phyloP scores from a whole-genome alignment of 2,797 vertebrate genomes.

The Chanos chanos region DNA sequence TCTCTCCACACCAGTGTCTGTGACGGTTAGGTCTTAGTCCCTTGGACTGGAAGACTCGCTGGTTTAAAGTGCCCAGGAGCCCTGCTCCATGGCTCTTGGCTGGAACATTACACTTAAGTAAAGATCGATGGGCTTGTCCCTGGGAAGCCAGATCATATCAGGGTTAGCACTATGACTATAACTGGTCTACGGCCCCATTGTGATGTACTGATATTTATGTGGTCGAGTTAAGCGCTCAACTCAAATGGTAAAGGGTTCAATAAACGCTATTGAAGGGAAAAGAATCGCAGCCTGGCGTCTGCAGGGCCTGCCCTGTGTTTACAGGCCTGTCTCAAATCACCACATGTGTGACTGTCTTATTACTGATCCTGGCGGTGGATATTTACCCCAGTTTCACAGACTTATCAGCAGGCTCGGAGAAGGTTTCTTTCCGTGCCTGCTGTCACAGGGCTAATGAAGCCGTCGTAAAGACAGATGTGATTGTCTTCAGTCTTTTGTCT shows the following conservation, averaged over 20 bases:
- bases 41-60: neutral
- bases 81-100: constrained; percentile 44
- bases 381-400: no score
- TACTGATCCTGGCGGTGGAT: no score
- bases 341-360: no score
- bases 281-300: constrained; percentile 31
- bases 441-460: neutral
- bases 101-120: constrained; percentile 61
- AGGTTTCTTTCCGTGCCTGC: neutral
- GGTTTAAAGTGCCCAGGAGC: constrained; percentile 34
- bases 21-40: no score
- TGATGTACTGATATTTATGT: constrained; percentile 71
- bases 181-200: constrained; percentile 45
- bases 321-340: no score
- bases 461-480: neutral
- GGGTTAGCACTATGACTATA: constrained; percentile 52
- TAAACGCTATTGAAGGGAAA: constrained; percentile 66
- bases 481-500: neutral
- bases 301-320: no score
- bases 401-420: no score
- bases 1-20: neutral
- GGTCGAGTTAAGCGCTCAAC: constrained; percentile 69
- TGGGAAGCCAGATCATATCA: constrained; percentile 64
- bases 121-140: constrained; percentile 72
- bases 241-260: constrained; percentile 71